phyloP scores from a whole-genome alignment of 2,797 vertebrate genomes.

The Bucorvus abyssinicus region DNA sequence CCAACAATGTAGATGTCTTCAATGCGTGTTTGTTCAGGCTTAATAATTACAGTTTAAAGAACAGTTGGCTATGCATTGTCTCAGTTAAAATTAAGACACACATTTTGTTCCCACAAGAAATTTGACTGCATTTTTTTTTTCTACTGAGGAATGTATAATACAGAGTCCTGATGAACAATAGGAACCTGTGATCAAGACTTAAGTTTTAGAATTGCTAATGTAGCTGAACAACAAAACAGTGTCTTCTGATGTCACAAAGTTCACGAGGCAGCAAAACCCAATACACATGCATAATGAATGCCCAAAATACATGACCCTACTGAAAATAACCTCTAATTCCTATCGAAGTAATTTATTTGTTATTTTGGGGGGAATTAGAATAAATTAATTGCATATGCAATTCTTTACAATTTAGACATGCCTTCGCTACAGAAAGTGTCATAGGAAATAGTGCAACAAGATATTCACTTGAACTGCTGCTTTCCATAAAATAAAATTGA shows the following conservation, averaged over 20 bases:
- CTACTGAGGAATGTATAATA: background rate
- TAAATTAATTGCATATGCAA: background rate
- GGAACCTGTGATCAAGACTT: background rate
- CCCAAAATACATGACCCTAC: background rate
- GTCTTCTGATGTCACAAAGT: background rate
- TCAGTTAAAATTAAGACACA: conserved; percentile 27
- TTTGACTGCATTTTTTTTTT: background rate
- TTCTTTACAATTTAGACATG: background rate
- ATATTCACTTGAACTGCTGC: background rate
- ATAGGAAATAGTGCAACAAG: background rate
- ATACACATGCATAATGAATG: background rate
- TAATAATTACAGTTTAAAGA: conserved; percentile 56
- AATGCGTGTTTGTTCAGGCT: conserved; percentile 39
- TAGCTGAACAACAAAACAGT: background rate
- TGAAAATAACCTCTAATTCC: background rate
- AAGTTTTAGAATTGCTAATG: background rate
- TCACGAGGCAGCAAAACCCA: background rate
- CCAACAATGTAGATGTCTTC: conserved; percentile 42
- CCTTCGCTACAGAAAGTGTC: background rate
- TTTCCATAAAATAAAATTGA: background rate
- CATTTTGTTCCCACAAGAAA: conserved; percentile 31
- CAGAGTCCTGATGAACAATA: background rate
- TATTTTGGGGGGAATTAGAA: background rate
- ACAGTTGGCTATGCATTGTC: conserved; percentile 25
- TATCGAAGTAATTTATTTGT: background rate